A percentile compares a stretch with the other conserved stretches of the same genome.
These are phyloP conservation scores for Mola mola DNA, from an alignment of 2,113 vertebrate genomes.

Conservation along the genomic window DNA sequence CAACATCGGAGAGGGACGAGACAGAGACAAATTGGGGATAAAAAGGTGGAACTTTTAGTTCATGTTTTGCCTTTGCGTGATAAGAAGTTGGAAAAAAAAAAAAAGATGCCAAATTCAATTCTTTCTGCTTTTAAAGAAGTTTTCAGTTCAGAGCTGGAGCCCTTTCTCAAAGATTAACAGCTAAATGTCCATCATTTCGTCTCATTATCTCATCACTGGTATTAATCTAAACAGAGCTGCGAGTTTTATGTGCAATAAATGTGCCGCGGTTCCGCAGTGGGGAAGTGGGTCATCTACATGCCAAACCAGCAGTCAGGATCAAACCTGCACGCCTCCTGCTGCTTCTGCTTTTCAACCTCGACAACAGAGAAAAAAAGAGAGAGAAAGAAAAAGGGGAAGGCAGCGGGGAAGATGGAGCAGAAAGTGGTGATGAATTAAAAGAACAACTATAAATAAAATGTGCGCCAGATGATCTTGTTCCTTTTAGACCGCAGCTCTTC, in stretches of 20 bases:
- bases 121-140: slow-evolving; percentile 8
- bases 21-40: no score
- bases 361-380: slow-evolving; percentile 21
- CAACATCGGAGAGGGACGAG: no score
- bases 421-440: neutral
- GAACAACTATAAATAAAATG: slow-evolving; percentile 1
- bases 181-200: slow-evolving; percentile 14
- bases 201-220: neutral
- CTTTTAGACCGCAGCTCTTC: slow-evolving; percentile 14
- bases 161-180: slow-evolving; percentile 13
- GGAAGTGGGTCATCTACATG: slow-evolving; percentile 73
- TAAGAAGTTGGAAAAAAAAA: no score
- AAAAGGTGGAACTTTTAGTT: no score
- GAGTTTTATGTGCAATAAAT: slow-evolving; percentile 15
- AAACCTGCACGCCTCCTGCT: slow-evolving; percentile 51
- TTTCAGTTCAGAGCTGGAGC: slow-evolving; percentile 8
- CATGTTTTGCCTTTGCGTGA: no score
- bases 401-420: neutral
- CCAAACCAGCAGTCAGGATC: slow-evolving; percentile 47
- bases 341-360: slow-evolving; percentile 44
- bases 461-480: neutral
- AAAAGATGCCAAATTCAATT: no score
- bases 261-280: slow-evolving; percentile 36
- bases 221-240: slow-evolving; percentile 30
- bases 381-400: slow-evolving; percentile 1